A percentile compares a stretch with the other conserved stretches of the same genome.
phyloP scores from a whole-genome alignment of 2,113 vertebrate species.

The Chaetops frenatus region DNA sequence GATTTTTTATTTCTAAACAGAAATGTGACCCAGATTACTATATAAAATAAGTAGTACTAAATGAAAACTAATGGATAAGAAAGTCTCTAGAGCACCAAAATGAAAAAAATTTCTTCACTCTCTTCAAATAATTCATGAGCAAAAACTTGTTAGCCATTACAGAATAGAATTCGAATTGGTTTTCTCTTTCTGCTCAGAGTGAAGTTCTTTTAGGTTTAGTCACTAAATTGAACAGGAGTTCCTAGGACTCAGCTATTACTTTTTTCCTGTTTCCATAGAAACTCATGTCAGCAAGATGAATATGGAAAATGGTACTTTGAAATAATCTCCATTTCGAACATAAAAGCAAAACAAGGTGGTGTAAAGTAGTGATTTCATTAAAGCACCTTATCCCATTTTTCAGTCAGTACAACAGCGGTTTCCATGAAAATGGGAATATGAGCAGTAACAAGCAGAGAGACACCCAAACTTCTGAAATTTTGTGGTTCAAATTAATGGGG shows the following conservation, averaged over 20 bases:
- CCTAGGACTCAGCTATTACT: background rate
- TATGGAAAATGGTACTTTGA: constrained; percentile 31
- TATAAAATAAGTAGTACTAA: background rate
- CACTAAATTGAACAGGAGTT: background rate
- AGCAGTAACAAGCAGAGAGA: background rate
- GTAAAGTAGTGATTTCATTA: constrained; percentile 1
- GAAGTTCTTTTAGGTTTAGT: background rate
- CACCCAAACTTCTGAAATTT: background rate
- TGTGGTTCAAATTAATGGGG: background rate
- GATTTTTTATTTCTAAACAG: background rate
- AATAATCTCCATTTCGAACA: constrained; percentile 32
- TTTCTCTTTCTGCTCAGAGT: background rate
- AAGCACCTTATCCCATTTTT: background rate
- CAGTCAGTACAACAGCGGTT: background rate
- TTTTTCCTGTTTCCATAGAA: constrained; percentile 47
- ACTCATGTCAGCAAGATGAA: background rate
- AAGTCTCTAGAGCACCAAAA: background rate
- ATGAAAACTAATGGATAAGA: background rate
- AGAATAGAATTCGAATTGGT: background rate
- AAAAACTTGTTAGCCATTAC: background rate
- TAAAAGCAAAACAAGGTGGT: constrained; percentile 5
- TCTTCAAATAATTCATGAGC: background rate
- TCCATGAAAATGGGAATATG: background rate
- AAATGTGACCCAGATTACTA: rapidly evolving
- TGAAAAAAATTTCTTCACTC: background rate